phyloP scores from a whole-genome alignment of 2,888 invertebrate genomes.

The Silvanus unidentatus region DNA sequence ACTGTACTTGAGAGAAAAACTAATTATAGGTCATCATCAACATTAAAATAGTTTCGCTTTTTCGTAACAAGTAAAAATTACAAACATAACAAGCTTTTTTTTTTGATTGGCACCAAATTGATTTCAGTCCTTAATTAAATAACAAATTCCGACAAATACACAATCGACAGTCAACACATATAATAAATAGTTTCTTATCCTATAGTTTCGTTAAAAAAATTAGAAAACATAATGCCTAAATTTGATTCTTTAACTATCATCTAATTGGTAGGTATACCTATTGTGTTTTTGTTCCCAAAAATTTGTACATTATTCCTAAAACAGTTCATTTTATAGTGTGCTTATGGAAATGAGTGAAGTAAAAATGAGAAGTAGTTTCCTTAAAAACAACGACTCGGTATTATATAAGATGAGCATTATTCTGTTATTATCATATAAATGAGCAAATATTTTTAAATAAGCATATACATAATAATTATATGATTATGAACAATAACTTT shows the following conservation, averaged over 20 bases:
- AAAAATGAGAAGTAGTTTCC: no score
- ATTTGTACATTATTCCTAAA: neutral
- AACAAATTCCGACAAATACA: constrained; percentile 1
- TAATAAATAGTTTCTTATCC: no score
- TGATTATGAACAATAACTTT: no score
- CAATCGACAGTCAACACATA: no score
- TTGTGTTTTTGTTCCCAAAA: neutral
- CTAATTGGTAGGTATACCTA: neutral
- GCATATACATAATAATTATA: no score
- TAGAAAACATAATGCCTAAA: neutral
- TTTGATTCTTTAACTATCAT: neutral
- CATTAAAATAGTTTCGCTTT: no score
- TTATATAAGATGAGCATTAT: no score
- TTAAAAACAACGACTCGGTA: no score
- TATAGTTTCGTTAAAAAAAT: neutral
- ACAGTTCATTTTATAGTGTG: neutral
- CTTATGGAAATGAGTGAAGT: neutral
- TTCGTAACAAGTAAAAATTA: constrained; percentile 1
- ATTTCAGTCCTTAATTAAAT: constrained; percentile 6
- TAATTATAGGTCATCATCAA: no score
- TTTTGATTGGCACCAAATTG: constrained; percentile 15
- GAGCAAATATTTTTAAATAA: no score
- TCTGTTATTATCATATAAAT: no score
- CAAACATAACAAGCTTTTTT: constrained; percentile 4
- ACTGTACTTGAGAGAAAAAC: no score